A percentile compares a stretch with the other conserved stretches of the same genome.
These are phyloP conservation scores for Drosophila arizonae DNA, from an alignment of 1,140 invertebrate species.

Conservation along the genomic window DNA sequence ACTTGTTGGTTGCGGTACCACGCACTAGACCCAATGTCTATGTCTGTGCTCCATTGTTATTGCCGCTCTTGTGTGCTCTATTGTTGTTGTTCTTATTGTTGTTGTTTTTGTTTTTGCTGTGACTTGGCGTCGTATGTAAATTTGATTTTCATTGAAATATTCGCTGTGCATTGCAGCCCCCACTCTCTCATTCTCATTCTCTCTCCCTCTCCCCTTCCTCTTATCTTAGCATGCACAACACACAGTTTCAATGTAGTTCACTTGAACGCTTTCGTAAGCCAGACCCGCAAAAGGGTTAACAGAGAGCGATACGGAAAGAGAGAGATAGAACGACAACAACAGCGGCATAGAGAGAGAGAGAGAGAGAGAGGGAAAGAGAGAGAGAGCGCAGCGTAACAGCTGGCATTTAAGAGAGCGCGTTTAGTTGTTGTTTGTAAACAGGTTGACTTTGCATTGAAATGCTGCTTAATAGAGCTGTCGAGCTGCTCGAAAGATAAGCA, in stretches of 20 bases:
- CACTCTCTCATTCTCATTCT: neutral
- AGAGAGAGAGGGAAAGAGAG: neutral
- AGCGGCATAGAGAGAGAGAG: neutral
- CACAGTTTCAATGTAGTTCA: slow-evolving; percentile 57
- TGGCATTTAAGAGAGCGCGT: slow-evolving; percentile 52
- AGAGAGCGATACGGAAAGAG: slow-evolving; percentile 25
- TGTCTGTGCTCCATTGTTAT: slow-evolving; percentile 52
- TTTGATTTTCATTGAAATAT: slow-evolving; percentile 60
- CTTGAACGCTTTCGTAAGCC: slow-evolving; percentile 73
- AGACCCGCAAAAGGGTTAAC: slow-evolving; percentile 57
- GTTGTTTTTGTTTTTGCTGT: slow-evolving; percentile 48
- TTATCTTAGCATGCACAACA: neutral
- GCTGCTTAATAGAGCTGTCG: slow-evolving; percentile 17
- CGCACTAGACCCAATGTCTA: slow-evolving; percentile 69
- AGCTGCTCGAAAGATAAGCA: neutral
- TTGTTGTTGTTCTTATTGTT: slow-evolving; percentile 51
- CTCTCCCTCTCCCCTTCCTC: neutral
- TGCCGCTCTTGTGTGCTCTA: slow-evolving; percentile 35
- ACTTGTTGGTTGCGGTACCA: slow-evolving; percentile 39
- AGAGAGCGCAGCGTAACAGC: slow-evolving; percentile 24
- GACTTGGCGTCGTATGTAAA: slow-evolving; percentile 60
- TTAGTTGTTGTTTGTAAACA: slow-evolving; percentile 13
- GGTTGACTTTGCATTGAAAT: slow-evolving; percentile 13
- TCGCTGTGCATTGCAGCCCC: slow-evolving; percentile 19
- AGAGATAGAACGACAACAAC: neutral